These are phyloP conservation scores for Caenorhabditis virilis DNA, from an alignment of 2,888 invertebrate genomes.

Conservation along the genomic window DNA sequence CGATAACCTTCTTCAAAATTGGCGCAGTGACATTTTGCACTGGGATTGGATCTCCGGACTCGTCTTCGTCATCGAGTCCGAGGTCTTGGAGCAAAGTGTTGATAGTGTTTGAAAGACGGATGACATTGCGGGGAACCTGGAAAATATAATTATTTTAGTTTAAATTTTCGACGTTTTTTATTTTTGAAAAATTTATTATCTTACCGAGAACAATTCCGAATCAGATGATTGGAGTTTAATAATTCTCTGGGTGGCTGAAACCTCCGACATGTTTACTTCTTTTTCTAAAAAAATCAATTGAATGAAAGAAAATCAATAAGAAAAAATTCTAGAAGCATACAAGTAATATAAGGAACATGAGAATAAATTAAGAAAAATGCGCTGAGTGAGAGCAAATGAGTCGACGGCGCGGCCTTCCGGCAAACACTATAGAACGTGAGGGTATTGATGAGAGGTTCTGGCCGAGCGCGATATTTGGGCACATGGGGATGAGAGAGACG, in stretches of 20 bases:
- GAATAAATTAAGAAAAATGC: not conserved
- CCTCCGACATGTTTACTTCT: too few species aligned
- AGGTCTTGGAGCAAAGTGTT: slow-evolving; percentile 83
- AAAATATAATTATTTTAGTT: slow-evolving; percentile 89
- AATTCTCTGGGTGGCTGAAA: too few species aligned
- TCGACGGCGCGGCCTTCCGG: too few species aligned
- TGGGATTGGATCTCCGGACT: slow-evolving; percentile 86
- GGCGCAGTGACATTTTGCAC: slow-evolving; percentile 96
- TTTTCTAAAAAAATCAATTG: slow-evolving; percentile 1
- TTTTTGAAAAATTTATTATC: too few species aligned
- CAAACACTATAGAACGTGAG: too few species aligned
- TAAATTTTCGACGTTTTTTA: too few species aligned
- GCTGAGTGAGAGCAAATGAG: not conserved
- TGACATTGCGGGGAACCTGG: slow-evolving; percentile 93
- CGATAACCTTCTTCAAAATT: slow-evolving; percentile 81
- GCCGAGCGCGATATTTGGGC: too few species aligned
- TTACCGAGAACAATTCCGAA: too few species aligned
- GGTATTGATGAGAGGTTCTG: too few species aligned
- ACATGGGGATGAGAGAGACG: too few species aligned
- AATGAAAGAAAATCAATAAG: not conserved
- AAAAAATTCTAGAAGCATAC: slow-evolving; percentile 15
- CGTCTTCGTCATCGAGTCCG: slow-evolving; percentile 71
- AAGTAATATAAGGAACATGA: not conserved
- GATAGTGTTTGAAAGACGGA: slow-evolving; percentile 94
- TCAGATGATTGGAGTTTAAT: too few species aligned